These are phyloP conservation scores for Limnothrissa miodon DNA, from an alignment of 2,113 vertebrate species.

Conservation along the genomic window DNA sequence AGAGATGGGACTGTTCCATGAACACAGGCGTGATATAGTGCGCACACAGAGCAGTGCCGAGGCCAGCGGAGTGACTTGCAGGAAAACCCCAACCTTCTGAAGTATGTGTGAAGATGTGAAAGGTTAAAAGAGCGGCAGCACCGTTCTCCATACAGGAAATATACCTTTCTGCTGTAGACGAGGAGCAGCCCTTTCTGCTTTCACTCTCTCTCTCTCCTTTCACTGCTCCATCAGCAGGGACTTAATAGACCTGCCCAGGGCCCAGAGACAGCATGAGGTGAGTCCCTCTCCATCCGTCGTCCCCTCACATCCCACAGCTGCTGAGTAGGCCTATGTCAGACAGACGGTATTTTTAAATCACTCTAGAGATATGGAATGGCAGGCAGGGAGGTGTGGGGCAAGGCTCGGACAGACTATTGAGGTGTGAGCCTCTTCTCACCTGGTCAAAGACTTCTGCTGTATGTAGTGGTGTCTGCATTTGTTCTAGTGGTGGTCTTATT, in stretches of 20 bases:
- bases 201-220: background rate
- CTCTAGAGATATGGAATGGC: background rate
- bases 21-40: background rate
- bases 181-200: background rate
- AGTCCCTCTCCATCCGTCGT: background rate
- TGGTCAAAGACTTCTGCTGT: background rate
- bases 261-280: background rate
- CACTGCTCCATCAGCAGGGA: background rate
- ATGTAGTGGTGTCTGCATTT: too few relatives aligned
- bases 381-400: background rate
- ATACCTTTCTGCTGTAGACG: background rate
- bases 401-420: background rate
- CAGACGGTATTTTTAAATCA: background rate
- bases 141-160: background rate
- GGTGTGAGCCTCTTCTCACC: background rate
- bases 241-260: background rate
- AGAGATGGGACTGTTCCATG: background rate
- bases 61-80: background rate
- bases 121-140: background rate
- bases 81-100: slow-evolving; percentile 2
- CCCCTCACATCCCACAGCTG: background rate
- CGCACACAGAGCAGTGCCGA: background rate
- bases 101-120: background rate
- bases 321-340: background rate
- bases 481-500: background rate